These are phyloP conservation scores for Tyrannus savana DNA, from an alignment of 2,113 vertebrate species.

Conservation along the genomic window DNA sequence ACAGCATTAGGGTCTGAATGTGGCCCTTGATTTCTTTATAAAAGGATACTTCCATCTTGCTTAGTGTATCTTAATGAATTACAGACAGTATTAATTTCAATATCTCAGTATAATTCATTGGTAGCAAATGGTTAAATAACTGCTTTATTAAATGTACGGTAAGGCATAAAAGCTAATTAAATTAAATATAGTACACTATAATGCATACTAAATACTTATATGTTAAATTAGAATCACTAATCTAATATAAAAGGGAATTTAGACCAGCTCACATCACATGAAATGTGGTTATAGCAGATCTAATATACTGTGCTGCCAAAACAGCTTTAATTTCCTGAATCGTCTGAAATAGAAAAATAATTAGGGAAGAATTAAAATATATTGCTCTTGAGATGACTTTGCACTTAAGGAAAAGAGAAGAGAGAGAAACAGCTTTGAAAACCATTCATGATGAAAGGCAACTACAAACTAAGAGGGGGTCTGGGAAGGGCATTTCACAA, in stretches of 20 bases:
- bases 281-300: conserved; percentile 62
- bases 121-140: conserved; percentile 56
- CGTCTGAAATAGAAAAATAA: conserved; percentile 55
- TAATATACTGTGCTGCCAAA: conserved; percentile 59
- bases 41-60: background rate
- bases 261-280: conserved; percentile 31
- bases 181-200: conserved; percentile 49
- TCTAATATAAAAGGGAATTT: conserved; percentile 52
- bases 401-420: conserved; percentile 15
- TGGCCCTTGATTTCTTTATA: background rate
- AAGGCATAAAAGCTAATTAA: conserved; percentile 41
- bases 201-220: conserved; percentile 48
- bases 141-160: conserved; percentile 51
- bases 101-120: background rate
- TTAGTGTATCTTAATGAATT: background rate
- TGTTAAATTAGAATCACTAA: conserved; percentile 53
- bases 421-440: conserved; percentile 9
- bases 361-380: conserved; percentile 54
- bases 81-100: background rate
- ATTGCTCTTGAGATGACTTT: conserved; percentile 66
- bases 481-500: background rate
- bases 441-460: background rate
- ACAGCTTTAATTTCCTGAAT: conserved; percentile 57
- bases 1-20: background rate
- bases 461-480: background rate